phyloP scores from a whole-genome alignment of 2,797 vertebrate genomes.

The Cyprinodon diabolis region DNA sequence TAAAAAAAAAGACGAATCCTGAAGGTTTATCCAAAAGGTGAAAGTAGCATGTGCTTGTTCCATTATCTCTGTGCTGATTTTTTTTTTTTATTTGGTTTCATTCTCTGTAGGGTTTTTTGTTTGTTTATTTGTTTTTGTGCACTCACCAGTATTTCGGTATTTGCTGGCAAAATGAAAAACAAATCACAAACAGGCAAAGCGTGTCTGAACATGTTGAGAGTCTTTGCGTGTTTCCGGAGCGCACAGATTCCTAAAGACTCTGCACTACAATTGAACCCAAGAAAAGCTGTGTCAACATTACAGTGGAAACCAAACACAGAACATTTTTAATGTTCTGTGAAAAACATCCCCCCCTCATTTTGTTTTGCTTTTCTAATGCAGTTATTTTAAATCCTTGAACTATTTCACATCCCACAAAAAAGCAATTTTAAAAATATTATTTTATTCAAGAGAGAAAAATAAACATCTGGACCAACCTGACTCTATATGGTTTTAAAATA shows the following conservation, averaged over 20 bases:
- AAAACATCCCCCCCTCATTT: not conserved
- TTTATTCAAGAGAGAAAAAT: not conserved
- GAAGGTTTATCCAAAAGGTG: conserved; percentile 20
- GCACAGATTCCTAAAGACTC: conserved; percentile 35
- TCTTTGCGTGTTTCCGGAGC: conserved; percentile 2
- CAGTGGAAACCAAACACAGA: too few relatives aligned
- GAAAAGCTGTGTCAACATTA: conserved; percentile 32
- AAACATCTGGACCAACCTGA: not conserved
- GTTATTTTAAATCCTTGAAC: not conserved
- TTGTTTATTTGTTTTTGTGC: conserved; percentile 49
- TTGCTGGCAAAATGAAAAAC: conserved; percentile 56
- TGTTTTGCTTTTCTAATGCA: not conserved
- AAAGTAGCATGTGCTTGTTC: conserved; percentile 18
- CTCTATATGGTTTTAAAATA: not conserved
- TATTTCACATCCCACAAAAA: not conserved
- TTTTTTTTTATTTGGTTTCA: conserved; percentile 21
- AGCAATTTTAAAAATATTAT: not conserved
- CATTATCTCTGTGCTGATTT: conserved; percentile 30
- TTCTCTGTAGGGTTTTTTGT: conserved; percentile 41
- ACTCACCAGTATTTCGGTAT: conserved; percentile 49
- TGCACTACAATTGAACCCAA: conserved; percentile 8
- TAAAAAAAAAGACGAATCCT: not conserved
- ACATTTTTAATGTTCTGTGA: not conserved
- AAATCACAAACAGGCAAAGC: conserved; percentile 51
- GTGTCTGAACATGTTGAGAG: conserved; percentile 49